Evolutionary conservation across 2,888 invertebrate species (phyloP).

Genomic region (Machimus atricapillus): DNA sequence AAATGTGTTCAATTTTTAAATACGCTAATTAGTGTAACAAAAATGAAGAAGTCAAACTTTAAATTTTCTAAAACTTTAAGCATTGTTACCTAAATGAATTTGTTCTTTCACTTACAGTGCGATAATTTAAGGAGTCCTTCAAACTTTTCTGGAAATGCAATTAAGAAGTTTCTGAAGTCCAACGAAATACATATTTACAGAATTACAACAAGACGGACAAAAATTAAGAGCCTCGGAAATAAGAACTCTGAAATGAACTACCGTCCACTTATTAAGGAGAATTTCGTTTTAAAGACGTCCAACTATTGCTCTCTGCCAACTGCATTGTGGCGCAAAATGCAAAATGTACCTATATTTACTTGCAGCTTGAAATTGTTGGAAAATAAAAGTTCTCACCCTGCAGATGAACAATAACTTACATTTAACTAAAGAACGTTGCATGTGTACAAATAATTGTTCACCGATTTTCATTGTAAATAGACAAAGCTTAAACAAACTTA

Average conservation of each 20-base stretch:
- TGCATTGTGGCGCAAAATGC: neutral
- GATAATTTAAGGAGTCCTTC: neutral
- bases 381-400: neutral
- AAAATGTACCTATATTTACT: neutral
- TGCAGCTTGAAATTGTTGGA: neutral
- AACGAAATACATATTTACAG: neutral
- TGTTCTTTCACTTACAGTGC: neutral
- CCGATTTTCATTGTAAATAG: neutral
- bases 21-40: neutral
- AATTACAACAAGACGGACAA: neutral
- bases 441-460: neutral
- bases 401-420: neutral
- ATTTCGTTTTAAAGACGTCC: neutral
- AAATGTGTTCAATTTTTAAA: neutral
- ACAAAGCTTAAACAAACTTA: neutral
- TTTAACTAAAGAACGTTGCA: neutral
- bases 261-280: neutral
- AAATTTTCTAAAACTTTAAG: neutral
- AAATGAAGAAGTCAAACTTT: neutral
- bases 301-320: neutral
- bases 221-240: neutral
- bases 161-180: neutral
- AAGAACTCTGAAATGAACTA: neutral
- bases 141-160: neutral
- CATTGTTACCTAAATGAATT: neutral